Percentiles rank a stretch among this genome's conserved stretches.
These are phyloP conservation scores for Trachops cirrhosus DNA, from an alignment of 2,797 vertebrate species.

Conservation along the genomic window DNA sequence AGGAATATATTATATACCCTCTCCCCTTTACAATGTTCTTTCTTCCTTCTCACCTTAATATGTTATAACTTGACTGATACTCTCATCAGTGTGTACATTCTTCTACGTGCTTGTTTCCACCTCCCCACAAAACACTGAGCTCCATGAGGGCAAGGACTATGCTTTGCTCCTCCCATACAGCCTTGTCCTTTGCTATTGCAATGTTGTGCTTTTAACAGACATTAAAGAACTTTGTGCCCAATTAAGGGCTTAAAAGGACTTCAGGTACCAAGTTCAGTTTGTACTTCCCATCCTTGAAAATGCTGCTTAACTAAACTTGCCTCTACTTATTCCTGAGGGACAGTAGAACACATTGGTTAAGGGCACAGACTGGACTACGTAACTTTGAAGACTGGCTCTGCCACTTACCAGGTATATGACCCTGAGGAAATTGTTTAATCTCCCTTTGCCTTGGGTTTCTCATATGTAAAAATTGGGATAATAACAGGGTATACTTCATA, in stretches of 20 bases:
- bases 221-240: neutral
- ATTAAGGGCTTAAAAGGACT: neutral
- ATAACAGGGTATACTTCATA: neutral
- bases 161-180: neutral
- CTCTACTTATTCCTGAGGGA: neutral
- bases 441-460: slow-evolving; percentile 9
- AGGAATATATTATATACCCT: neutral
- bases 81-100: neutral
- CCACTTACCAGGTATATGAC: neutral
- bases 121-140: neutral
- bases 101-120: neutral
- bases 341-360: neutral
- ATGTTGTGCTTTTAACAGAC: neutral
- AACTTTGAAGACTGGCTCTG: neutral
- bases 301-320: neutral
- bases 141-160: neutral
- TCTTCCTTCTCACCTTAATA: neutral
- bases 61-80: neutral
- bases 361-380: neutral
- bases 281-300: neutral
- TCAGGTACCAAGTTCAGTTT: neutral
- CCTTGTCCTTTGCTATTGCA: neutral
- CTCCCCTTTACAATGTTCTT: neutral
- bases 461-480: neutral
- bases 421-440: neutral